Percentiles rank a stretch among this genome's conserved stretches.
These are phyloP conservation scores for Patagioenas fasciata DNA, from an alignment of 2,113 vertebrate species.

Conservation along the genomic window DNA sequence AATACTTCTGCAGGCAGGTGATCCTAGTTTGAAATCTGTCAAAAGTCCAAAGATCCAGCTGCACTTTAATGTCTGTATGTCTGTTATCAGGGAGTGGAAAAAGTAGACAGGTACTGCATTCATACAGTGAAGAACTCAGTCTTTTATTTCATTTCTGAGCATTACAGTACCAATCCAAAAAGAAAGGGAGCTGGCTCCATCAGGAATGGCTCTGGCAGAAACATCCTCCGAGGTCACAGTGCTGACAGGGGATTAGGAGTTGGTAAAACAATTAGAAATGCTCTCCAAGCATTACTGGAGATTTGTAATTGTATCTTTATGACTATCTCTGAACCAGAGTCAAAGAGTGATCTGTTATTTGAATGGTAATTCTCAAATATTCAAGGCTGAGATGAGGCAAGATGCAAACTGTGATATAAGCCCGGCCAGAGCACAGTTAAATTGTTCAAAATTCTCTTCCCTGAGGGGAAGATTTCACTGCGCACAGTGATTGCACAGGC, in stretches of 20 bases:
- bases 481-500: neutral
- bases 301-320: neutral
- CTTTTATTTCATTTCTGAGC: neutral
- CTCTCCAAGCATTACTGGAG: neutral
- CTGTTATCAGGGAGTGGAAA: neutral
- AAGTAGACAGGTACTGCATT: neutral
- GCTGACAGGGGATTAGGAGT: neutral
- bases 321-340: neutral
- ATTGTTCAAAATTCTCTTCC: neutral
- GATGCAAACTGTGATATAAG: neutral
- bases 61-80: neutral
- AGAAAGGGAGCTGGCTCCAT: neutral
- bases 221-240: neutral
- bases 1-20: neutral
- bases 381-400: neutral
- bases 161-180: neutral
- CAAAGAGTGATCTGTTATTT: neutral
- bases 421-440: neutral
- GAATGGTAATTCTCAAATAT: neutral
- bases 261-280: neutral
- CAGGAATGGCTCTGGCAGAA: neutral
- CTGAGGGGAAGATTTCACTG: constrained; percentile 21
- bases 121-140: neutral
- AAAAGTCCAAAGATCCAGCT: neutral
- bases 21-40: neutral